Conservation (phyloP, 2,797 vertebrate genomes). For the Tokudaia tokunoshimensis region DNA sequence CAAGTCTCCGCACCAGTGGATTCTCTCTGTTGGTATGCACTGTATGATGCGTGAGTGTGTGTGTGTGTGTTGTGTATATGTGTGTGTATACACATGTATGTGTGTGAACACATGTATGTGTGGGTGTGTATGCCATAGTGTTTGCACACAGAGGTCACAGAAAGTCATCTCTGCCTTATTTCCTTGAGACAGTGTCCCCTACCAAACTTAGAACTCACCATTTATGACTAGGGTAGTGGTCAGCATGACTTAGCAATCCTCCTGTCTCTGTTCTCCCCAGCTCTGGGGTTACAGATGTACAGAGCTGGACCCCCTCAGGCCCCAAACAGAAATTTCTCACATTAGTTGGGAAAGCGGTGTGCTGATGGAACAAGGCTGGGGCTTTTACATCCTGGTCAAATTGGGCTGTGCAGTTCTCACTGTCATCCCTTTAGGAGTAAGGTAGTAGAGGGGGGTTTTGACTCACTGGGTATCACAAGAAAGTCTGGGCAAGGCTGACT, state of each 20-base stretch:
- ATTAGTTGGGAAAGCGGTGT: not conserved
- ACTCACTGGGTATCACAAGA: not conserved
- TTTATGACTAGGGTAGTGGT: not conserved
- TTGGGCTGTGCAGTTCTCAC: not conserved
- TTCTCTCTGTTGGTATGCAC: not conserved
- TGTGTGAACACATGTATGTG: not conserved
- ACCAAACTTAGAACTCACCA: not conserved
- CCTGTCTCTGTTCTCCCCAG: not conserved
- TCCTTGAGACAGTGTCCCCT: not conserved
- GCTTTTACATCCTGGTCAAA: not conserved
- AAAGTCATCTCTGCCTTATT: not conserved
- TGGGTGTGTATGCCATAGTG: no score
- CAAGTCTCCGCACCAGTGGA: not conserved
- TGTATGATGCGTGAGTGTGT: not conserved
- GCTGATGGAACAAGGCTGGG: not conserved
- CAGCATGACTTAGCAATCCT: not conserved
- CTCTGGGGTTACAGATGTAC: not conserved
- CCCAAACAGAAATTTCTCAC: not conserved
- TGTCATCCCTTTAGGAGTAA: not conserved
- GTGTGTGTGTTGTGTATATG: not conserved
- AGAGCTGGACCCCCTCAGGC: not conserved
- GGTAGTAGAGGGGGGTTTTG: not conserved
- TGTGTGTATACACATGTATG: no score
- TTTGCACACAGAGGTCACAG: not conserved
- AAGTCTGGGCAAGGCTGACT: not conserved